Base-by-base conservation (phyloP, 2,797 vertebrate species). In the Neomorphus geoffroyi region DNA sequence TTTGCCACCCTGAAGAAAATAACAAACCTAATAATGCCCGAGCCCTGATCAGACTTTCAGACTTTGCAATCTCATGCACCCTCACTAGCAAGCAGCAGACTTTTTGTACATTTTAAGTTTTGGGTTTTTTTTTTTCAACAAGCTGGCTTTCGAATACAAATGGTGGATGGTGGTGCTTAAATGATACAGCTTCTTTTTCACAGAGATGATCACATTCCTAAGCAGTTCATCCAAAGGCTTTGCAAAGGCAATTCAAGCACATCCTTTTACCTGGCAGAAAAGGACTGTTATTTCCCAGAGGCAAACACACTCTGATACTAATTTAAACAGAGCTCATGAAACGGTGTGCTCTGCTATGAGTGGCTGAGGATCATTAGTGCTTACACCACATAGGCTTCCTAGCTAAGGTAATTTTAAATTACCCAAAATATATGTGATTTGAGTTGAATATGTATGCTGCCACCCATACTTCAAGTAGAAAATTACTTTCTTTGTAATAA, bases 181-280 rank as follows among this genome's bases (percentile, higher is more conserved):
- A 54, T 19, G 73, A n/a, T 53, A 8, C 70, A 56, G 53, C 56
- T 81, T 8, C 73, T 91, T 71, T 54, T 50, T 62, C 69, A 70
- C n/a, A 30, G 51, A 45, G 54, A 41, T 50, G 67, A 86, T 75
- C 39, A 10, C 58, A 10, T 50, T 46, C 50, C 75, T 60, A 22
- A 90, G 86, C 83, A 64, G 85, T 28, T 96, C 92, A 92, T 71
- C 92, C 77, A 39, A 60, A 90, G 85, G 91, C 77, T 97, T 62
- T 86, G 77, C 73, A 81, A 75, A 90, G 66, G 82, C 82, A 94
- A 35, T 66, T 46, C 80, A 13, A 67, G 70, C 71, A 71, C 80
- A 80, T 84, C 60, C 41, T 70, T 86, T 32, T 24, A 92, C 90
- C 80, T 92, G 66, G 71, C 85, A 91, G 86, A 62, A 71, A n/a